phyloP scores from a whole-genome alignment of 2,113 vertebrate species.

The Alexandromys fortis region DNA sequence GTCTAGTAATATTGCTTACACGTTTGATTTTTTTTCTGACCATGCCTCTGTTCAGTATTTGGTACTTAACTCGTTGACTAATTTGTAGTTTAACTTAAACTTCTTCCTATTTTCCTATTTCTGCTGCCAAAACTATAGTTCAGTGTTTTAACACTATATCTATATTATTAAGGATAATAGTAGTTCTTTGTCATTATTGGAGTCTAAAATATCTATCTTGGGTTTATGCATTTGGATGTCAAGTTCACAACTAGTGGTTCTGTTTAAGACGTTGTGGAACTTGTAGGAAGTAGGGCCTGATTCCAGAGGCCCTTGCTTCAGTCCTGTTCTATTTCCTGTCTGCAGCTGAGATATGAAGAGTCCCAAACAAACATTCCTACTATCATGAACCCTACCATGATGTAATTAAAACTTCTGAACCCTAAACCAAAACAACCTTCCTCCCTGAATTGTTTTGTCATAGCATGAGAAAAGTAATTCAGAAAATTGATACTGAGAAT shows the following conservation, averaged over 20 bases:
- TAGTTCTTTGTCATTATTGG: background rate
- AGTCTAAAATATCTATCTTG: background rate
- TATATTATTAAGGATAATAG: constrained; percentile 16
- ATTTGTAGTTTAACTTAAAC: constrained; percentile 3
- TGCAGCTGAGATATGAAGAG: background rate
- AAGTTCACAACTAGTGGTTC: background rate
- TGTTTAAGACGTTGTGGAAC: background rate
- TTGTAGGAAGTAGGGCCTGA: background rate
- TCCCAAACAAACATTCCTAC: background rate
- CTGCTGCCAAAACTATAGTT: background rate
- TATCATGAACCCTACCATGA: background rate
- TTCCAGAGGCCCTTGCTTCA: background rate
- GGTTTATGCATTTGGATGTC: background rate
- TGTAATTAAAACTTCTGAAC: background rate
- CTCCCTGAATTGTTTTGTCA: background rate
- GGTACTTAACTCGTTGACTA: constrained; percentile 16
- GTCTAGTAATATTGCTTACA: background rate
- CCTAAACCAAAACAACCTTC: background rate
- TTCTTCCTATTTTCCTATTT: background rate
- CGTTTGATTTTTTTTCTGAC: constrained; percentile 42
- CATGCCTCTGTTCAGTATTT: background rate
- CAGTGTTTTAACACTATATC: constrained; percentile 18
- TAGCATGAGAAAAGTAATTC: background rate
- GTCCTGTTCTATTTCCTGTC: background rate
- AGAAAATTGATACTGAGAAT: background rate